Percentiles rank a stretch among this genome's conserved stretches.
These are phyloP conservation scores for Melolontha melolontha DNA, from an alignment of 2,888 invertebrate species.

Conservation along the genomic window DNA sequence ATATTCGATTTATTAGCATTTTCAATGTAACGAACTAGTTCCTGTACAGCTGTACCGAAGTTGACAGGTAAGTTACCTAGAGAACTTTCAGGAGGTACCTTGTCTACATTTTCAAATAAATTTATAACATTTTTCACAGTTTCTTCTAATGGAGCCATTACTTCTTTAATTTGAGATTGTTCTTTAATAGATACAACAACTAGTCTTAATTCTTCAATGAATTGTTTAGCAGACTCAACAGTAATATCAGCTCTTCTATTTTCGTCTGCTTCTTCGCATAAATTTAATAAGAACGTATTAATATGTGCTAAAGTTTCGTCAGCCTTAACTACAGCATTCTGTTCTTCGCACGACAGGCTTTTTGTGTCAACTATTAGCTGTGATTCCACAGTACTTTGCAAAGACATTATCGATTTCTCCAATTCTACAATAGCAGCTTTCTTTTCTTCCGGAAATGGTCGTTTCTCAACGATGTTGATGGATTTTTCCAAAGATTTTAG, in stretches of 20 bases:
- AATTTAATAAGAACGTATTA: slow-evolving; percentile 52
- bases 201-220: slow-evolving; percentile 59
- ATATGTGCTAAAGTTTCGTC: slow-evolving; percentile 56
- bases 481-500: slow-evolving; percentile 54
- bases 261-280: slow-evolving; percentile 39
- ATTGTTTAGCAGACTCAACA: slow-evolving; percentile 57
- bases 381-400: slow-evolving; percentile 52
- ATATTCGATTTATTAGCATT: slow-evolving; percentile 36
- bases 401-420: slow-evolving; percentile 56
- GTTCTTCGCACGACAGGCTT: slow-evolving; percentile 55
- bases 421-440: slow-evolving; percentile 56
- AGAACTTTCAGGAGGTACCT: slow-evolving; percentile 18
- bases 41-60: slow-evolving; percentile 6
- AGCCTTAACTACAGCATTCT: slow-evolving; percentile 55
- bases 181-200: slow-evolving; percentile 58
- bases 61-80: slow-evolving; percentile 8
- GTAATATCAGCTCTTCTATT: slow-evolving; percentile 37
- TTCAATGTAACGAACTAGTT: slow-evolving; percentile 14
- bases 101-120: slow-evolving; percentile 59
- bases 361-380: slow-evolving; percentile 45
- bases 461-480: slow-evolving; percentile 54
- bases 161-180: slow-evolving; percentile 57
- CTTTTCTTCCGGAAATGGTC: slow-evolving; percentile 54
- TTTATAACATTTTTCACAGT: slow-evolving; percentile 62
- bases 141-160: slow-evolving; percentile 61